Evolutionary conservation across 2,113 vertebrate species (phyloP).

Genomic region (Corythaixoides concolor): DNA sequence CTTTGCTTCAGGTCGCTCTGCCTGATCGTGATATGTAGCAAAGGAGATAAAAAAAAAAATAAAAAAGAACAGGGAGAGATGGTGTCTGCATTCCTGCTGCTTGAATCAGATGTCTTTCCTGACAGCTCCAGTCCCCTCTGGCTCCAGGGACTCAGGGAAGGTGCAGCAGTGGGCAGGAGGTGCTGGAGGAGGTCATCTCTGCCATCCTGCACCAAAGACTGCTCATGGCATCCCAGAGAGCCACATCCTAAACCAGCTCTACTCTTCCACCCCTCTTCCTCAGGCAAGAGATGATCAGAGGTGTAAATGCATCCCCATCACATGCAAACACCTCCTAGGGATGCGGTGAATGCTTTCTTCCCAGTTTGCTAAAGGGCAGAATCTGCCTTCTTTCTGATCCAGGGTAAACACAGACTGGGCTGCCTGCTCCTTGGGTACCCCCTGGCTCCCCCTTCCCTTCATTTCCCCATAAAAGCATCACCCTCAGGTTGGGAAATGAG

Average conservation of each 20-base stretch:
- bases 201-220: not conserved
- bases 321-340: rapidly evolving
- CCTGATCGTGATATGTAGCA: not conserved
- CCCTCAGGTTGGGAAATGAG: not conserved
- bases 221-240: rapidly evolving
- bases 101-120: not conserved
- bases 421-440: not conserved
- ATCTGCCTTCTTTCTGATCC: not conserved
- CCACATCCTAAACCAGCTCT: not conserved
- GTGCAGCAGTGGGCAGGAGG: not conserved
- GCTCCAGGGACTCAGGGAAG: not conserved
- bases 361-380: not conserved
- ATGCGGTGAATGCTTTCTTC: not conserved
- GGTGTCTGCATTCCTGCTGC: not conserved
- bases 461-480: not conserved
- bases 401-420: not conserved
- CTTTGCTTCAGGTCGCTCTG: not conserved
- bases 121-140: not conserved
- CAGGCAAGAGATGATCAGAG: not conserved
- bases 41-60: not conserved
- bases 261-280: not conserved
- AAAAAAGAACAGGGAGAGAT: not conserved
- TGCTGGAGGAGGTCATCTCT: rapidly evolving
- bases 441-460: not conserved
- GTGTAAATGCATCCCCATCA: not conserved